phyloP scores from a whole-genome alignment of 2,888 invertebrate species.

The Myopa tessellatipennis region DNA sequence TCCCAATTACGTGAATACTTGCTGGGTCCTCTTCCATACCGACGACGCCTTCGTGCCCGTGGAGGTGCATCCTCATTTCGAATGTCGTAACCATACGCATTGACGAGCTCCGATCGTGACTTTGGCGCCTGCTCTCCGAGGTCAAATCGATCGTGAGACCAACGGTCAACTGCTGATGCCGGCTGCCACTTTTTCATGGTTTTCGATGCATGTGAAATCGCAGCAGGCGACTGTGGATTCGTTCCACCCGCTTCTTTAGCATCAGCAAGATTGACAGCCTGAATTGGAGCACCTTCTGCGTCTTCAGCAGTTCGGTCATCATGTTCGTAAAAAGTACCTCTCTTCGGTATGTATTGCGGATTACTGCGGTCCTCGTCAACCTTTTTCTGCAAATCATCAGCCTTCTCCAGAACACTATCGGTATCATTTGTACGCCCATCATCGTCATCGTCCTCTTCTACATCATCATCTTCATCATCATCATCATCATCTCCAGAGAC shows the following conservation, averaged over 20 bases:
- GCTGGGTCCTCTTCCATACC: slow-evolving; percentile 91
- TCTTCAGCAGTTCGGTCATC: slow-evolving; percentile 82
- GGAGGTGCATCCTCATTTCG: slow-evolving; percentile 92
- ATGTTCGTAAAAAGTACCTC: slow-evolving; percentile 96
- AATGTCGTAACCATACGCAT: slow-evolving; percentile 80
- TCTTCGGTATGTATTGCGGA: slow-evolving; percentile 96
- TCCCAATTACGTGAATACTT: slow-evolving; percentile 94
- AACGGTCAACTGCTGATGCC: slow-evolving; percentile 72
- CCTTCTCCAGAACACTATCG: slow-evolving; percentile 73
- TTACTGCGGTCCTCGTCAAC: slow-evolving; percentile 95
- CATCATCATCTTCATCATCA: slow-evolving; percentile 56
- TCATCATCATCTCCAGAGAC: slow-evolving; percentile 55
- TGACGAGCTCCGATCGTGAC: slow-evolving; percentile 55
- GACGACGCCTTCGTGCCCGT: slow-evolving; percentile 83
- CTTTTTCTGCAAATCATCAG: slow-evolving; percentile 76
- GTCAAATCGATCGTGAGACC: slow-evolving; percentile 84
- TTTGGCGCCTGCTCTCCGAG: slow-evolving; percentile 73
- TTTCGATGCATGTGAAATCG: slow-evolving; percentile 63
- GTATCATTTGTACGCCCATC: slow-evolving; percentile 65
- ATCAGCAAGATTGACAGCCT: slow-evolving; percentile 52
- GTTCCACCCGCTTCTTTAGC: slow-evolving; percentile 65
- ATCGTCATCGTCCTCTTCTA: slow-evolving; percentile 57
- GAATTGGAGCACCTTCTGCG: slow-evolving; percentile 32
- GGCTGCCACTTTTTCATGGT: slow-evolving; percentile 68
- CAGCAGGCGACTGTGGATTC: slow-evolving; percentile 57